Base-by-base conservation (phyloP, 53 echinoderm and acorn worm genomes). In the Patiria pectinifera region DNA sequence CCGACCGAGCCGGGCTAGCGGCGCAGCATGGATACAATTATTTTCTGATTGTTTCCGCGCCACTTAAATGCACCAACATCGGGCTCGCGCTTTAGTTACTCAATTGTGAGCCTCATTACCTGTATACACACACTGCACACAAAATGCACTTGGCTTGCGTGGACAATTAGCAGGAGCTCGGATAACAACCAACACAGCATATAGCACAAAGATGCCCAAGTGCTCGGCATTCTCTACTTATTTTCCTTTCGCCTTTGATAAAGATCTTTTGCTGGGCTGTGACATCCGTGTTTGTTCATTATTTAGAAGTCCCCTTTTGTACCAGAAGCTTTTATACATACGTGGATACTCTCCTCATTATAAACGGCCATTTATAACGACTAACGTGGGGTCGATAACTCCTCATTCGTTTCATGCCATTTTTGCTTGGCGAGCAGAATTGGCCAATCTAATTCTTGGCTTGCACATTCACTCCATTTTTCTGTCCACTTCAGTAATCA, bases 21-120 rank as follows among this genome's bases (percentile, higher is more conserved):
- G 69, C 81, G 62, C 90, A 80, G 80, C 90, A 61, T 79, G 60
- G 90, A 90, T 90, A 90, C 90, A 90, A 90, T 90, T 90, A 90
- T 90, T 90, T 90, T 90, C 90, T 90, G 90, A 90, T 90, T 90
- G 90, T 90, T 90, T 90, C 90, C 90, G 90, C 90, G 43, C 90
- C 90, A 90, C 90, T 90, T 90, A 80, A 80, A 90, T 90, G 90
- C 47, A 90, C 90, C 69, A 90, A 90, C 90, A 90, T 81, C 45
- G 59, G 72, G 80, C 80, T 8, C n/a, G 11, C 80, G 90, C 80
- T 69, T 81, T 81, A 47, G 44, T 66, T 76, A 69, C 48, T 70
- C 80, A 21, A 69, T 66, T 81, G 46, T 66, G 77, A 80, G 48
- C 90, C 90, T 90, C 90, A 81, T 90, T 90, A 90, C 90, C 90